These are phyloP conservation scores for Danio aesculapii DNA, from an alignment of 2,797 vertebrate species.

Conservation along the genomic window DNA sequence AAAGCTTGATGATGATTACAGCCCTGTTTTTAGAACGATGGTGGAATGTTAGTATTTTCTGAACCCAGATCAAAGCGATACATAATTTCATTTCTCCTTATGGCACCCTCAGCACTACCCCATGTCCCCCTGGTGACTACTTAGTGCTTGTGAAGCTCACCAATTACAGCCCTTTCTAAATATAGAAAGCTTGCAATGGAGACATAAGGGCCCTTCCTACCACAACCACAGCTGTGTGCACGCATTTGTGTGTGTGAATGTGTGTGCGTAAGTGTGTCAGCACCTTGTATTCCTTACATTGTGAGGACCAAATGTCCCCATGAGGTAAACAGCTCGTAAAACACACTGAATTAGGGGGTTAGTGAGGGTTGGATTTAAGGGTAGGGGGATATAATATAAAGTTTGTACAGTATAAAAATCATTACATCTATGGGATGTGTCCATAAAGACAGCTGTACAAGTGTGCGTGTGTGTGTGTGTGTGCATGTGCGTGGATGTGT, in stretches of 20 bases:
- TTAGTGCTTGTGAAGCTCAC: constrained; percentile 50
- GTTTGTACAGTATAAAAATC: no score
- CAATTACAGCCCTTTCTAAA: constrained; percentile 61
- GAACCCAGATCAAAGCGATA: constrained; percentile 19
- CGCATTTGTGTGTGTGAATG: no score
- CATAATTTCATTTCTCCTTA: constrained; percentile 40
- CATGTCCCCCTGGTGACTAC: constrained; percentile 23
- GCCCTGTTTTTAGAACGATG: background rate
- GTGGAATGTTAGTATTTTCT: constrained; percentile 6
- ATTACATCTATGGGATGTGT: no score
- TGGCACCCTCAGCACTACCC: constrained; percentile 4
- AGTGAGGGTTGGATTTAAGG: no score
- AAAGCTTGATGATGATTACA: constrained; percentile 16
- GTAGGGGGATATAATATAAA: no score
- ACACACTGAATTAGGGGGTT: no score
- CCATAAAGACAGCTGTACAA: background rate
- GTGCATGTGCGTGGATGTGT: constrained; percentile 2
- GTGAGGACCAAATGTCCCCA: no score
- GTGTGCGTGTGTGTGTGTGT: background rate
- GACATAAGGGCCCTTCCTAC: constrained; percentile 30
- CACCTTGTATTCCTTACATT: no score
- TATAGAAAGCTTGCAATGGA: constrained; percentile 46
- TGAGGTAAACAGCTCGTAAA: no score
- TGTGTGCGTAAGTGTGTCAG: no score
- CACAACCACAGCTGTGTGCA: constrained; percentile 41